phyloP scores from a whole-genome alignment of 2,113 vertebrate species.

The Mola mola region DNA sequence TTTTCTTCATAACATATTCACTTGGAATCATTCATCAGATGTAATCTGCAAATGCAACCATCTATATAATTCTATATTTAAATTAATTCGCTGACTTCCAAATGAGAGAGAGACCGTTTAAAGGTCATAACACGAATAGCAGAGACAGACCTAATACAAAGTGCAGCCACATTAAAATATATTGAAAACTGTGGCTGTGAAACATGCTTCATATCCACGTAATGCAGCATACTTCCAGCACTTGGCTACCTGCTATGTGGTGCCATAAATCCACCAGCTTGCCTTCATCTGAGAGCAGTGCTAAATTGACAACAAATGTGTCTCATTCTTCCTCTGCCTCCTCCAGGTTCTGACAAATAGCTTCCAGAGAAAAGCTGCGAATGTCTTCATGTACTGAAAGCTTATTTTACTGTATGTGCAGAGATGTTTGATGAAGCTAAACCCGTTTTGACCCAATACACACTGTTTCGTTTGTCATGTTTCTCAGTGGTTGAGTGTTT shows the following conservation, averaged over 20 bases:
- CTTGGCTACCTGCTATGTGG: constrained; percentile 49
- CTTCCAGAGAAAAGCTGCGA: constrained; percentile 45
- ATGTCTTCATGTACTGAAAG: constrained; percentile 18
- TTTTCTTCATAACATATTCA: too few relatives aligned
- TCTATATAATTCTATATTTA: too few relatives aligned
- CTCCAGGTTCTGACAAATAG: constrained; percentile 46
- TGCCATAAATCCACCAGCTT: constrained; percentile 55
- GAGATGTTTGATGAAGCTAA: constrained; percentile 16
- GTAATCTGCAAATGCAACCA: too few relatives aligned
- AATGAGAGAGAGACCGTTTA: too few relatives aligned
- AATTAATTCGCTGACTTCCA: too few relatives aligned
- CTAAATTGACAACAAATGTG: constrained; percentile 71
- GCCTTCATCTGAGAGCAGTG: constrained; percentile 60
- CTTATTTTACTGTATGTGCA: constrained; percentile 28
- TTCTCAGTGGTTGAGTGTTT: constrained; percentile 17
- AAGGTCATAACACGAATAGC: too few relatives aligned
- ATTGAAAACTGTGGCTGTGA: too few relatives aligned
- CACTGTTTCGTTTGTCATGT: neutral
- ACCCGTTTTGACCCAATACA: neutral
- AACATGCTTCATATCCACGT: constrained; percentile 34
- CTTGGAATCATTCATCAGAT: too few relatives aligned
- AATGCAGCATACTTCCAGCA: constrained; percentile 49
- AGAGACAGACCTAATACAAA: too few relatives aligned
- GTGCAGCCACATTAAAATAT: too few relatives aligned
- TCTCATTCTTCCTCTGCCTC: constrained; percentile 34